These are phyloP conservation scores for Standfussiana lucernea DNA, from an alignment of 2,888 invertebrate genomes.

Conservation along the genomic window DNA sequence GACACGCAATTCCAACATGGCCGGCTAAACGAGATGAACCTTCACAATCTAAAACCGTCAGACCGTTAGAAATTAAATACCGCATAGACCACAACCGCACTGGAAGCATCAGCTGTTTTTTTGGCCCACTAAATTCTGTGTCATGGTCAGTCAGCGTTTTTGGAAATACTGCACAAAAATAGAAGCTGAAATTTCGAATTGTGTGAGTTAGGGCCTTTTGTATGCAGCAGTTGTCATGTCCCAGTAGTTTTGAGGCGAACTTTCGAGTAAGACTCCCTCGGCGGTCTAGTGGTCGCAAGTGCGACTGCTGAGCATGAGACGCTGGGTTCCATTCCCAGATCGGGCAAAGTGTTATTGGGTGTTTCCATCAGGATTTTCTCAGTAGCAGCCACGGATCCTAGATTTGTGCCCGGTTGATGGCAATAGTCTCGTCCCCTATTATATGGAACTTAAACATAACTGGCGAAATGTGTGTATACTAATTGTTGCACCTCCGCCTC, in stretches of 20 bases:
- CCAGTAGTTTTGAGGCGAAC: neutral
- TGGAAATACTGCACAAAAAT: constrained; percentile 30
- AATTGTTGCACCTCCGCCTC: too few species aligned
- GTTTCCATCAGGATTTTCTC: too few species aligned
- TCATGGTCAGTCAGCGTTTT: constrained; percentile 29
- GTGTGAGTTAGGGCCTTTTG: neutral
- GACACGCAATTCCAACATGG: constrained; percentile 41
- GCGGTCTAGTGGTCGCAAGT: too few species aligned
- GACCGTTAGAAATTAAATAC: constrained; percentile 41
- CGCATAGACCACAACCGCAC: constrained; percentile 6
- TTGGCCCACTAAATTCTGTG: constrained; percentile 19
- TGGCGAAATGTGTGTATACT: too few species aligned
- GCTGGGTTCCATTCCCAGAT: too few species aligned
- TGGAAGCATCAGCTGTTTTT: constrained; percentile 22
- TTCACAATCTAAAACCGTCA: constrained; percentile 24
- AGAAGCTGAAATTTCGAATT: neutral
- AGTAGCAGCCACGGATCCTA: too few species aligned
- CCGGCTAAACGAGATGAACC: constrained; percentile 15
- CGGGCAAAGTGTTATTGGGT: too few species aligned
- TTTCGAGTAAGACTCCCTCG: too few species aligned
- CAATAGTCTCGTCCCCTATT: too few species aligned
- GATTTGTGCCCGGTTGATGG: too few species aligned
- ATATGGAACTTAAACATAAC: too few species aligned
- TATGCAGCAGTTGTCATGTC: neutral
- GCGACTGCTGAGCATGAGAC: too few species aligned